phyloP scores from a whole-genome alignment of 2,113 vertebrate species.

The Bostrychus sinensis region DNA sequence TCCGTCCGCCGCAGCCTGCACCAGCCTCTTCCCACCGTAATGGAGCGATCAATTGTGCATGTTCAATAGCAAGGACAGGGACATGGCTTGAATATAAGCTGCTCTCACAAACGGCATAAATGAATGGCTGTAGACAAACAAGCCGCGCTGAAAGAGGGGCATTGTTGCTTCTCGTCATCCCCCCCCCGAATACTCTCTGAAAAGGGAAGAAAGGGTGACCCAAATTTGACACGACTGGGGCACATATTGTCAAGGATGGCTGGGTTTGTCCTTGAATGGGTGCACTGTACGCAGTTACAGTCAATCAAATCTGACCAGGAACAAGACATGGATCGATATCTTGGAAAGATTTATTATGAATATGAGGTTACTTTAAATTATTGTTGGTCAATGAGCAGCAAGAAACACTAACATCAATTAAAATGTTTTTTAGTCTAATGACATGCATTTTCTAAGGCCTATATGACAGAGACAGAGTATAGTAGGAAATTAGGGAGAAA shows the following conservation, averaged over 20 bases:
- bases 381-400: too few relatives aligned
- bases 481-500: too few relatives aligned
- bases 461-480: too few relatives aligned
- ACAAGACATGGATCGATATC: constrained; percentile 5
- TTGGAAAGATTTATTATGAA: too few relatives aligned
- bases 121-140: constrained; percentile 40
- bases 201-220: constrained; percentile 67
- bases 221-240: constrained; percentile 62
- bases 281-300: constrained; percentile 29
- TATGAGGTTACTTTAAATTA: too few relatives aligned
- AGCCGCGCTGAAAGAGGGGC: constrained; percentile 46
- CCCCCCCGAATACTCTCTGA: constrained; percentile 25
- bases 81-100: constrained; percentile 29
- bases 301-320: constrained; percentile 25
- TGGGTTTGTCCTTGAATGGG: constrained; percentile 43
- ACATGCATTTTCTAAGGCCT: too few relatives aligned
- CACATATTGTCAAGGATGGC: constrained; percentile 44
- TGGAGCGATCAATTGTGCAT: constrained; percentile 48
- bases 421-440: too few relatives aligned
- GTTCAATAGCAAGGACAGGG: constrained; percentile 46
- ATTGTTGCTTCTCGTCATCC: constrained; percentile 56
- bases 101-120: constrained; percentile 15
- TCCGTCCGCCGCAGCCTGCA: constrained; percentile 1
- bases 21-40: constrained; percentile 16
- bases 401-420: too few relatives aligned